A percentile compares a stretch with the other conserved stretches of the same genome.
Conservation (phyloP, 2,113 vertebrate species). For the Centrocercus urophasianus region DNA sequence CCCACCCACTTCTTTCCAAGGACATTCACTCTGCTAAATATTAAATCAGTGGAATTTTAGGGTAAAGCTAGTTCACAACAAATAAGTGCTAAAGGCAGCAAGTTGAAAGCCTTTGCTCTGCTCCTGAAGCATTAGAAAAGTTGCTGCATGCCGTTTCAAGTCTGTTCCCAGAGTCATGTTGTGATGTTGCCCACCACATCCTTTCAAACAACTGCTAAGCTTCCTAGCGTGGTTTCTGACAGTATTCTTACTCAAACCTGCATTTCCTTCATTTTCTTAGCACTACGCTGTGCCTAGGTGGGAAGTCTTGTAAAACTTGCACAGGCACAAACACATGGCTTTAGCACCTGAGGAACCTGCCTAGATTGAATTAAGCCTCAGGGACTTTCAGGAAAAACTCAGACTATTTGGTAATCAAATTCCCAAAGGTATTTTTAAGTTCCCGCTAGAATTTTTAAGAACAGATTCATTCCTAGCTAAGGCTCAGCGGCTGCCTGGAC, state of each 20-base stretch:
- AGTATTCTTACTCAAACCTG: neutral
- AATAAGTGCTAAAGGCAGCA: neutral
- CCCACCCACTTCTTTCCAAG: neutral
- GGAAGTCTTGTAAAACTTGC: neutral
- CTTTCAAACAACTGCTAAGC: neutral
- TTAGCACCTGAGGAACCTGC: neutral
- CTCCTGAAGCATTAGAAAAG: neutral
- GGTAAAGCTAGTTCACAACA: neutral
- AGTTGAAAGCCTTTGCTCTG: neutral
- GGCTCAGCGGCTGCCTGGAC: neutral
- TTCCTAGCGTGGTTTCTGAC: neutral
- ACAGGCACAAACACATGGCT: neutral
- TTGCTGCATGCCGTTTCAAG: neutral
- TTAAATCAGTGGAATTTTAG: constrained; percentile 6
- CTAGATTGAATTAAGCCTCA: neutral
- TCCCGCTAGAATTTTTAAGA: neutral
- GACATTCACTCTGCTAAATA: neutral
- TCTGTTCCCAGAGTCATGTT: neutral
- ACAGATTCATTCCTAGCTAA: neutral
- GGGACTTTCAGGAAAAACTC: neutral
- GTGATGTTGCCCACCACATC: neutral
- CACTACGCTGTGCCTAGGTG: neutral
- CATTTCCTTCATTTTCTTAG: neutral
- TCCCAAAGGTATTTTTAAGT: neutral
- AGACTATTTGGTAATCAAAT: neutral